Base-by-base conservation (phyloP, 2,888 invertebrate genomes). In the Thelaira solivaga region DNA sequence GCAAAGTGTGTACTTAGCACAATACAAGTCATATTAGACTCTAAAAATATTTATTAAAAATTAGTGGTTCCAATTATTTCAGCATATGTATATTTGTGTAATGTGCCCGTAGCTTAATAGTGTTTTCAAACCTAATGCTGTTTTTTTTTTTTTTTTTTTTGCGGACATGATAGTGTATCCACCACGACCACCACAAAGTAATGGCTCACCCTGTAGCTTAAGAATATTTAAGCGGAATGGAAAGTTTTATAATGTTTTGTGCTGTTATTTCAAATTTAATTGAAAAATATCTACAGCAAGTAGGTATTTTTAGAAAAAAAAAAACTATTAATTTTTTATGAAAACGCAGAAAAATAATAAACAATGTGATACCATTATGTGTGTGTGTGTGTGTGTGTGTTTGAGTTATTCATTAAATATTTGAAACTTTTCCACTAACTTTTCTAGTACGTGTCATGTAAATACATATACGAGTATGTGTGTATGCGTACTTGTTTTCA, bases 191-290 rank as follows among this genome's bases (percentile, higher is more conserved):
- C n/a, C n/a, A n/a, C n/a, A 1, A 34, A n/a, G 11, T 34, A n/a
- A 34, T 11, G 34, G 34, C 11, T 11, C n/a, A 34, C 34, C 34
- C 34, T 34, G 34, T 34, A n/a, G n/a, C 10, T 8, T 36, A 24
- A 20, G 34, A 10, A 13, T 8, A 18, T 39, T 47, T 55, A 36
- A 62, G 26, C 57, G n/a, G 55, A 39, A 64, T 64, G 72, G 72
- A 73, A 73, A 73, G 22, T 73, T 73, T 73, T 57, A 10, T 13
- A 39, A 59, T 29, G 18, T 34, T 69, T 49, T 49, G 5, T 49
- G 13, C 36, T 39, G 2, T n/a, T 41, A 18, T 59, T 43, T 22
- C 36, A 24, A 18, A 29, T 18, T 68, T 57, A 57, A 68, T 68
- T 69, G 68, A 39, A 43, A 53, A 41, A 53, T 64, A 20, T 62